Conservation (phyloP, 1,140 invertebrate genomes). For the Scaptomyza pallida region DNA sequence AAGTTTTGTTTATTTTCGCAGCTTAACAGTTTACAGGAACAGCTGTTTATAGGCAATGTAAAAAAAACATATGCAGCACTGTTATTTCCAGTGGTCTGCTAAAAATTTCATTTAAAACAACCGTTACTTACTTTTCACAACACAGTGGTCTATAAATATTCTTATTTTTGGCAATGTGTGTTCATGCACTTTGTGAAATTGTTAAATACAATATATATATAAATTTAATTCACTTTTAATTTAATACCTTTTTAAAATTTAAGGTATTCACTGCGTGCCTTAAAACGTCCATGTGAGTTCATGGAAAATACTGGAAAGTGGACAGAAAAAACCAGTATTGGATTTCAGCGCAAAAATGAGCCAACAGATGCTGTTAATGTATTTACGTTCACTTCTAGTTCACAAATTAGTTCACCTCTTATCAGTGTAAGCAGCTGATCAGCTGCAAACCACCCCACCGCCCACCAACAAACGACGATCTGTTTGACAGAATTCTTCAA, state of each 20-base stretch:
- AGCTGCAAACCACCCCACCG: not conserved
- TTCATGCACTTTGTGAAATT: no score
- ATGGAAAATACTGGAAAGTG: no score
- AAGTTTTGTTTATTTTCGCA: not conserved
- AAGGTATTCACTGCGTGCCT: no score
- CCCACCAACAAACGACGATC: slow-evolving; percentile 10
- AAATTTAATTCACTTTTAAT: no score
- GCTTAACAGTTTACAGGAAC: not conserved
- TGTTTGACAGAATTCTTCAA: slow-evolving; percentile 35
- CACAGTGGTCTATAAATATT: no score
- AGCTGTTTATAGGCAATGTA: not conserved
- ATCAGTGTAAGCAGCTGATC: slow-evolving; percentile 45
- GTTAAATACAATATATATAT: no score
- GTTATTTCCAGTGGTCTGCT: not conserved
- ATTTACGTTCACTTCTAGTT: not conserved
- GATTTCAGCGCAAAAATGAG: not conserved
- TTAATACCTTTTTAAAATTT: no score
- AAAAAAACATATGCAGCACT: not conserved
- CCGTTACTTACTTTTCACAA: not conserved
- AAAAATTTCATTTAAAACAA: not conserved
- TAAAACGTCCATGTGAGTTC: no score
- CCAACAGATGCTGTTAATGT: slow-evolving; percentile 1
- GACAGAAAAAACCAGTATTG: no score
- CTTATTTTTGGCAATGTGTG: no score
- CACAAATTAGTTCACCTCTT: slow-evolving; percentile 22